Evolutionary conservation across 2,888 invertebrate genomes (phyloP), one percentile per base, ranked within the genome.

Genomic region (Boloria selene): DNA sequence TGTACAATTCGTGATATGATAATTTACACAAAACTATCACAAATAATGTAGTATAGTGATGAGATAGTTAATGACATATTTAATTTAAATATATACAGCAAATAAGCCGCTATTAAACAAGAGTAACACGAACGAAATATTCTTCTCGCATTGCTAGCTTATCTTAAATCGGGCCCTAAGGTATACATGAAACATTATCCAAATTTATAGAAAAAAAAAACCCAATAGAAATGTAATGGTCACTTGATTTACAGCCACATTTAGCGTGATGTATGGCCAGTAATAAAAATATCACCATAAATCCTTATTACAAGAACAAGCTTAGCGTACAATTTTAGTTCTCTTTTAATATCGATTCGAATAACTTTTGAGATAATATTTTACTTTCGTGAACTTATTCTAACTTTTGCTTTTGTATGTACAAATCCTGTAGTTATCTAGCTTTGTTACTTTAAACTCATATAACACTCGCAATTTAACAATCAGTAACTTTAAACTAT

Each of bases 251-350:
- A 72, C 60, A 64, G 51, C 50, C 54, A 56, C 42, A 60, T 65
- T 70, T 67, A 66, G n/a, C 53, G 49, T 65, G 67, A 72, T 68
- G 70, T 70, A 72, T 71, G 56, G 61, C 22, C 49, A 47, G 56
- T 65, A 70, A 67, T 63, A 66, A 68, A 58, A 62, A 68, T 62
- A 64, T 64, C 53, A 54, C 31, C 51, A 66, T 66, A 60, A 62
- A 62, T 67, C 51, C 22, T 13, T 49, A 47, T 52, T 63, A 63
- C 14, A 49, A 22, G 17, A 64, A 67, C 54, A 67, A 63, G 3
- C 26, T 14, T 26, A 3, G 49, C 16, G 31, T 59, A 59, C 45
- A 31, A 13, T 59, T 49, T 16, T 49, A 49, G 31, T 17, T 0
- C 31, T 18, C 16, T 2, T 47, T 49, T 49, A 22, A 22, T 42